A percentile compares a stretch with the other conserved stretches of the same genome.
phyloP scores from a whole-genome alignment of 2,888 invertebrate genomes.

The Eupeodes luniger region DNA sequence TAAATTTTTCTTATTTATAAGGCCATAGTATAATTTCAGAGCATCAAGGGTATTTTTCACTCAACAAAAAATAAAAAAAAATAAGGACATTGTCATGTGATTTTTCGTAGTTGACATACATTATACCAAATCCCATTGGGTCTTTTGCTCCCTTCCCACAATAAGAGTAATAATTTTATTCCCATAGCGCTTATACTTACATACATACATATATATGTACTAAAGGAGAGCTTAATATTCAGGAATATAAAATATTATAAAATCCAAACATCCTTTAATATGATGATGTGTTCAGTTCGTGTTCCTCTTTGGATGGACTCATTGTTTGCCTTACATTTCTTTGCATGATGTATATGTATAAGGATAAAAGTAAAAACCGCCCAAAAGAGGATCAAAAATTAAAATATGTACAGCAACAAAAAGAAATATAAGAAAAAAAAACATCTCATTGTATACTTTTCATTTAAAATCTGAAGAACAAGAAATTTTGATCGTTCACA shows the following conservation, averaged over 20 bases:
- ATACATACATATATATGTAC: too few species aligned
- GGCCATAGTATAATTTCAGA: background rate
- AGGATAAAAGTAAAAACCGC: too few species aligned
- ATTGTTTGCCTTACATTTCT: slow-evolving; percentile 27
- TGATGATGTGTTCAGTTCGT: background rate
- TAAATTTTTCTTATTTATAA: slow-evolving; percentile 33
- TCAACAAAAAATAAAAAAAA: slow-evolving; percentile 24
- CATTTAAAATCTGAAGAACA: slow-evolving; percentile 23
- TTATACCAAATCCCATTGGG: background rate
- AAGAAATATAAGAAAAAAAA: background rate
- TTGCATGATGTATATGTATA: background rate
- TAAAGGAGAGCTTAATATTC: slow-evolving; percentile 1
- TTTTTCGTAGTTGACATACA: slow-evolving; percentile 25
- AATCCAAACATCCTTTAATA: background rate
- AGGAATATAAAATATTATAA: slow-evolving; percentile 13
- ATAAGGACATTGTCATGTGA: slow-evolving; percentile 24
- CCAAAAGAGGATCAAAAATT: slow-evolving; percentile 10
- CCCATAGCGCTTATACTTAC: background rate
- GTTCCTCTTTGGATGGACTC: background rate
- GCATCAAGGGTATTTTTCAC: background rate
- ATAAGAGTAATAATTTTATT: slow-evolving; percentile 4
- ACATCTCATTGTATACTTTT: background rate
- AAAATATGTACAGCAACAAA: background rate
- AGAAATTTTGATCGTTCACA: slow-evolving; percentile 15
- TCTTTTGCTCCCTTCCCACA: background rate